phyloP scores from a whole-genome alignment of 2,113 vertebrate species.

The Rhea pennata region DNA sequence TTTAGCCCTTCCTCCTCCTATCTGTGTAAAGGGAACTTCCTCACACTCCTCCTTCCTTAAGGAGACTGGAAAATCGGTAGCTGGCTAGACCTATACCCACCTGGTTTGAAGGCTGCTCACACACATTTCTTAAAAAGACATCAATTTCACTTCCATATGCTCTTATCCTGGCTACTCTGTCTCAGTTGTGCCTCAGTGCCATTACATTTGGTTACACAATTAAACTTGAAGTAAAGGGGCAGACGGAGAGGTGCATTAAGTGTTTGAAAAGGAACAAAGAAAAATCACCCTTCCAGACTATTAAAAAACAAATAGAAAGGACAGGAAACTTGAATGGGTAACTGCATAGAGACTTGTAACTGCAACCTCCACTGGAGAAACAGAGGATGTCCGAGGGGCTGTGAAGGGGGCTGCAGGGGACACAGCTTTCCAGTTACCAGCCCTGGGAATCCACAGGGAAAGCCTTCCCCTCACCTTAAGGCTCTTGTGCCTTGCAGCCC shows the following conservation, averaged over 20 bases:
- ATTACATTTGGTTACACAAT: neutral
- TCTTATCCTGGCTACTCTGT: rapidly evolving
- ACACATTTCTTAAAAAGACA: neutral
- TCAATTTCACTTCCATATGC: rapidly evolving
- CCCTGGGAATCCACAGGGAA: neutral
- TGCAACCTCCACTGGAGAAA: rapidly evolving
- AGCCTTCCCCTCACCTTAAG: neutral
- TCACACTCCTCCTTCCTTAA: neutral
- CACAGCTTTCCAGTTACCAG: neutral
- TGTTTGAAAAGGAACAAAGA: neutral
- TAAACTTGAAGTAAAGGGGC: neutral
- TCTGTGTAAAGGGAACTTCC: neutral
- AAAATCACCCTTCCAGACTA: neutral
- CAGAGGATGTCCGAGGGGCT: rapidly evolving
- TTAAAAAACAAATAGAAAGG: neutral
- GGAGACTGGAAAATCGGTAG: neutral
- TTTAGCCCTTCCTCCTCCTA: neutral
- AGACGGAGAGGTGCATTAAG: rapidly evolving
- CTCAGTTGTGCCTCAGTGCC: rapidly evolving
- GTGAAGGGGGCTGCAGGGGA: neutral
- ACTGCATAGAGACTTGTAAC: neutral
- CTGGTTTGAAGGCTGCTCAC: neutral
- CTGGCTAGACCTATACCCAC: rapidly evolving
- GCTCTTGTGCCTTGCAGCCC: neutral
- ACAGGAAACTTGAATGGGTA: neutral